These are phyloP conservation scores for Halcyon smyrnensis DNA, from an alignment of 2,797 vertebrate genomes.

Conservation along the genomic window DNA sequence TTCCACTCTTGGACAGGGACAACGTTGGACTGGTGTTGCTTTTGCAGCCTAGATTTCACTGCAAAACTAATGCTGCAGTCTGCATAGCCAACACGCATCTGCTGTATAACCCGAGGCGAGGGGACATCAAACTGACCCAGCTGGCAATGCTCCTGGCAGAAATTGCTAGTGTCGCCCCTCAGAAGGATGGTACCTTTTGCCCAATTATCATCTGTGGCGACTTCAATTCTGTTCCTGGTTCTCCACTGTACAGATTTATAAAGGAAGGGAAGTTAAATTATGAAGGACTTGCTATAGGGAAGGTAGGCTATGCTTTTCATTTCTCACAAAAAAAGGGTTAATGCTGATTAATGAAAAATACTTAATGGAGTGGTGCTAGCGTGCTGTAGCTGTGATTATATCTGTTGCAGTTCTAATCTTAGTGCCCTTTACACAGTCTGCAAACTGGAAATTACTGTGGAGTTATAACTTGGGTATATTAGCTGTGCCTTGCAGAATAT, in stretches of 20 bases:
- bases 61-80: constrained; percentile 56
- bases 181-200: constrained; percentile 80
- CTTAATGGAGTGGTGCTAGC: neutral
- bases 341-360: neutral
- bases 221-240: constrained; percentile 93
- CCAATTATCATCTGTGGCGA: constrained; percentile 94
- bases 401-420: neutral
- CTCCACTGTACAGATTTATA: constrained; percentile 92
- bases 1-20: constrained; percentile 91
- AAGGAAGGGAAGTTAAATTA: constrained; percentile 88
- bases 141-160: constrained; percentile 94
- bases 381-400: neutral
- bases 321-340: neutral
- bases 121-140: constrained; percentile 95
- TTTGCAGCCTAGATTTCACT: constrained; percentile 79
- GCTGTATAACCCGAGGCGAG: constrained; percentile 93
- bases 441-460: neutral
- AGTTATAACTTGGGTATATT: neutral
- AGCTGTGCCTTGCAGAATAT: neutral
- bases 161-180: constrained; percentile 82
- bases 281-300: constrained; percentile 84
- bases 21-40: constrained; percentile 93
- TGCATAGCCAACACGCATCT: constrained; percentile 96
- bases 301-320: constrained; percentile 78
- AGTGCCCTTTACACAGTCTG: neutral